Conservation (phyloP, 2,797 vertebrate genomes). For the Macropus fuliginosus region DNA sequence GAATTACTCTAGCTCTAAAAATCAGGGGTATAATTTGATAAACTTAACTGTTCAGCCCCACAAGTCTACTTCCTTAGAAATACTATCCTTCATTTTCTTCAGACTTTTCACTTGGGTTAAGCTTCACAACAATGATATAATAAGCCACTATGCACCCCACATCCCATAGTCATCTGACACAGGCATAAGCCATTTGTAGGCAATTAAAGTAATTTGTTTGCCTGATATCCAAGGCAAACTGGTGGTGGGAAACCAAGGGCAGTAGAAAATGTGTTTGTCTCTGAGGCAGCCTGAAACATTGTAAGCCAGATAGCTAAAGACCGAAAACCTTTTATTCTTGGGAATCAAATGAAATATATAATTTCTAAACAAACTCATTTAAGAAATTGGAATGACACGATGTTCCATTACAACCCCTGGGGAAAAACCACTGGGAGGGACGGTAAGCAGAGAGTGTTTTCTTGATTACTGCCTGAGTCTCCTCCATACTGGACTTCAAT, state of each 20-base stretch:
- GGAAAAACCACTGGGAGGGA: background rate
- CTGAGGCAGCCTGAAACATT: background rate
- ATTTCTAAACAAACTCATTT: background rate
- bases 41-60: background rate
- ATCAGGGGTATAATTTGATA: background rate
- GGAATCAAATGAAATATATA: background rate
- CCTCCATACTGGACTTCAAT: background rate
- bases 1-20: background rate
- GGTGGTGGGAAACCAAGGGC: background rate
- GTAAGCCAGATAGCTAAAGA: background rate
- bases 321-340: background rate
- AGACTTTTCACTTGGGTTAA: background rate
- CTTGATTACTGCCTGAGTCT: background rate
- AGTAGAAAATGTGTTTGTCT: background rate
- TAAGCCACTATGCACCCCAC: background rate
- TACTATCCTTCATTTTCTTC: background rate
- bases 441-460: background rate
- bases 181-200: background rate
- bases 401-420: background rate
- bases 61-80: background rate
- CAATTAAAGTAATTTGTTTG: background rate
- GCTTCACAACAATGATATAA: background rate
- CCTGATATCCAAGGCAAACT: background rate
- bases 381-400: background rate
- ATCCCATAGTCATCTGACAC: background rate